Evolutionary conservation across 2,113 vertebrate species (phyloP), one percentile per base, ranked within the genome.

Genomic region (Podarcis raffonei): DNA sequence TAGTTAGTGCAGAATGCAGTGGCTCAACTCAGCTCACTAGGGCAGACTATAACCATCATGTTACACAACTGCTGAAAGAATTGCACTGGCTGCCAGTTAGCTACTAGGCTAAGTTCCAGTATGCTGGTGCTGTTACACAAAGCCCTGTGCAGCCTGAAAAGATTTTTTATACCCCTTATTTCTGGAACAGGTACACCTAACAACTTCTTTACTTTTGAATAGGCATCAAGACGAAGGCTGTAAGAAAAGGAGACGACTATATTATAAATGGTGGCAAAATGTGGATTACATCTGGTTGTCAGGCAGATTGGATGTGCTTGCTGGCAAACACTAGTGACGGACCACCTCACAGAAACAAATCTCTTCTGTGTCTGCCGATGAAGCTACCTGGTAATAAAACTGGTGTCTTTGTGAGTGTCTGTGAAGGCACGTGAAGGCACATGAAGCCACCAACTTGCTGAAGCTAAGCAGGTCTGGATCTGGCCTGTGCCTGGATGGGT

Each of bases 261-360:
- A 85, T 98, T 65, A 96, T 98, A 89, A 98, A 97, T 25, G 98
- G 97, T 0, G 96, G 98, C 2, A 98, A 98, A 92, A 98, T 98
- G 97, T 98, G 98, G 97, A 97, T 96, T 39, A 98, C 97, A 0
- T 97, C 91, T 0, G 96, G 98, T 3, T 95, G 94, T 84, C 97
- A 98, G 92, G 98, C 97, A 0, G 97, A 98, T 91, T 97, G 97
- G 97, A 98, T 98, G 96, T 98, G 97, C 93, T 96, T 98, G 4
- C 92, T 97, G 11, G 97, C 97, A 83, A 98, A 98, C 92, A 98
- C 97, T 81, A 96, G 95, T 0, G 93, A 97, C 5, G 97, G 96
- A 23, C 95, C 95, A 2, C 65, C 96, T 1, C 97, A 98, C 93
- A 97, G 0, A 92, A 98, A 97, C 89, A 98, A 98, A 92, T 98